A percentile compares a stretch with the other conserved stretches of the same genome.
Conservation (phyloP, 2,113 vertebrate genomes). For the Pandion haliaetus region DNA sequence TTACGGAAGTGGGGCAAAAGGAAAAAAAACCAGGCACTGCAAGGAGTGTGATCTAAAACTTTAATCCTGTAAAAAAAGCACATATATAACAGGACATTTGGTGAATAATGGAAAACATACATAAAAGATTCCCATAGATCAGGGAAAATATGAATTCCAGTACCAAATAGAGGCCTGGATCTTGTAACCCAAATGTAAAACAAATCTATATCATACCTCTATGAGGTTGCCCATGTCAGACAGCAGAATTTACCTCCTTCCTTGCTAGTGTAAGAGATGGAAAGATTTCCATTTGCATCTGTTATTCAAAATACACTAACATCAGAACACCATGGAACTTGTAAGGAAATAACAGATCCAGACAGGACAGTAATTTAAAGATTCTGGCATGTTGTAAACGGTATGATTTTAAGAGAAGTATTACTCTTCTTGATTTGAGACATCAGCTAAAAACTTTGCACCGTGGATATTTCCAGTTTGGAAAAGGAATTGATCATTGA, state of each 20-base stretch:
- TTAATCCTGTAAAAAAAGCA: background rate
- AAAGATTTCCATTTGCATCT: background rate
- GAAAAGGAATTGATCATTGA: background rate
- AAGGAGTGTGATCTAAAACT: background rate
- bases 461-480: background rate
- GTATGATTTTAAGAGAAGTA: background rate
- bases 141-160: background rate
- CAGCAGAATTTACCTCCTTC: background rate
- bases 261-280: background rate
- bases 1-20: background rate
- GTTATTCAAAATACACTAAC: background rate
- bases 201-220: background rate
- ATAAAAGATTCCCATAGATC: background rate
- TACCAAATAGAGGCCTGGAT: background rate
- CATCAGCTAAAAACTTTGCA: background rate
- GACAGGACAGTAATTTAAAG: background rate
- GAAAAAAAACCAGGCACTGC: background rate
- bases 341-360: background rate
- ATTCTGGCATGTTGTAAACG: background rate
- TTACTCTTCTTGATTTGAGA: background rate
- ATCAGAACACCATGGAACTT: background rate
- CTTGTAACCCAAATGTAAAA: background rate
- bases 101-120: background rate
- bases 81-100: background rate
- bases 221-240: background rate